Base-by-base conservation (phyloP, 2,888 invertebrate genomes). In the Apotomis turbidana region DNA sequence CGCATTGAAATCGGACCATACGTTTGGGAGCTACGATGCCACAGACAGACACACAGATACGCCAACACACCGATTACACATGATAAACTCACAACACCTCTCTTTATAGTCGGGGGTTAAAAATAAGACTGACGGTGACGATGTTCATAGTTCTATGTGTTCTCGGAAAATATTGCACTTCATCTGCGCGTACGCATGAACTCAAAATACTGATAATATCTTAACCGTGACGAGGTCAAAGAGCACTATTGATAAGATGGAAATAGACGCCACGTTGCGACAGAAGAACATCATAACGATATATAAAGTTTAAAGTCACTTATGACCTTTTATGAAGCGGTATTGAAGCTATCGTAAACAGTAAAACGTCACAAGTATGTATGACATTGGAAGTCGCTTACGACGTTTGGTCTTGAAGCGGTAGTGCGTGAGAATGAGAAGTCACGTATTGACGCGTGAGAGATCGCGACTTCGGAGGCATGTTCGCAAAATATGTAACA, bases 401-500 rank as follows among this genome's bases (percentile, higher is more conserved):
- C 49, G 49, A 49, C 49, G 9, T 49, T 49, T 49, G 5, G 6
- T 41, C 6, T 9, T 49, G 10, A 10, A 10, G 49, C 10, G 10
- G 49, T 49, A 4, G 52, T 54, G 55, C 46, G 55, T 66, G 55
- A 6, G 54, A 44, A 27, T 57, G 55, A 6, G 54, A 44, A 27
- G 46, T 57, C 66, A 66, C 66, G 66, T 64, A 15, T 13, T 10
- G 10, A 54, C 54, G 63, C 63, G 54, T 62, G 61, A 62, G 49
- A 62, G 60, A 15, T 49, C 9, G 49, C 49, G 10, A 10, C 9
- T 9, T 6, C 49, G 9, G 10, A 6, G 49, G 49, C 10, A 49
- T 49, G 49, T 2, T 3, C 49, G 6, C 49, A 49, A 49, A 49
- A 49, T 49, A 49, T 27, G 49, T 49, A 49, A 49, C 49, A 49